Base-by-base conservation (phyloP, 2,797 vertebrate genomes). In the Distichodus sexfasciatus region DNA sequence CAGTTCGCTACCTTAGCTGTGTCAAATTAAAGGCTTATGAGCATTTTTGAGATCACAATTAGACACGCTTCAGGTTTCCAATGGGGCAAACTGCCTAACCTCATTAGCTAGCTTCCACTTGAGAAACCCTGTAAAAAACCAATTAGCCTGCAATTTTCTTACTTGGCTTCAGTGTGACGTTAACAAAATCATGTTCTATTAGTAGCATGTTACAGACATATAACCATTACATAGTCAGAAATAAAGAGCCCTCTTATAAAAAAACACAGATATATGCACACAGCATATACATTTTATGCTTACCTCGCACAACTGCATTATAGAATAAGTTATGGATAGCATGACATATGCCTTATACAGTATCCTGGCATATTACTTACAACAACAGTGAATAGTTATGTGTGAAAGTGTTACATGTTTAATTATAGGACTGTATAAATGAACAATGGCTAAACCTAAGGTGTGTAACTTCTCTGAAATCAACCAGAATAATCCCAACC, bases 11-110 rank as follows among this genome's bases (percentile, higher is more conserved):
- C 79, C 82, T 77, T 68, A 31, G 74, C 83, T 83, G 81, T 78
- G 75, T 87, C 84, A 86, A 79, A 85, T 83, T 75, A 74, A 78
- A 76, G 82, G 86, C 90, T 91, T 89, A 87, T 76, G 78, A 83
- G 82, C 83, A 86, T 86, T 84, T 87, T 81, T 87, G 82, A 88
- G 83, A 87, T 87, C 86, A 84, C 85, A 87, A 87, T 89, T 89
- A 88, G 85, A 79, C 83, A 69, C 76, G 61, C 80, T 81, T 74
- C 78, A 33, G 72, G 73, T 81, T 86, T 79, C 86, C 74, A 74
- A 77, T 64, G 72, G 85, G 81, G 72, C 78, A 66, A 86, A 76
- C 85, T 85, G 88, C 82, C 86, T 83, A 81, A 87, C 84, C 85
- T 89, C 83, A 86, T 90, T 89, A 90, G 82, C 78, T 75, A 47